Evolutionary conservation across 1,140 invertebrate genomes (phyloP).

Genomic region (Drosophila jambulina): DNA sequence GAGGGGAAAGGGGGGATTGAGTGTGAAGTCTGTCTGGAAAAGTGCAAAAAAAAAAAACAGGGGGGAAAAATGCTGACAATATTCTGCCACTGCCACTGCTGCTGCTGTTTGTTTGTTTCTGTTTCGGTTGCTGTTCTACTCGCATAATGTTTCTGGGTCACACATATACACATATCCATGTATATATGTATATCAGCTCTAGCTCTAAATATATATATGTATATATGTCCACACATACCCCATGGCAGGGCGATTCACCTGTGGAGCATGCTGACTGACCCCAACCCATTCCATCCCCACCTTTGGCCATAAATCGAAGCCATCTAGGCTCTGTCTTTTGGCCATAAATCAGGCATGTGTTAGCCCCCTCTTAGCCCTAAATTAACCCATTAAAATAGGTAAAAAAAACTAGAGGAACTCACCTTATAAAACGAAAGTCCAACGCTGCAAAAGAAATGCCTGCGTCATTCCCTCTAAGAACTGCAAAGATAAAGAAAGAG

Average conservation of each 20-base stretch:
- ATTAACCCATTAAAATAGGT: neutral
- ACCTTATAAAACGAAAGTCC: constrained; percentile 85
- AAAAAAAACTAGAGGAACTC: constrained; percentile 20
- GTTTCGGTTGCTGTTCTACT: constrained; percentile 50
- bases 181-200: constrained; percentile 10
- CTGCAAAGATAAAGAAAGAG: constrained; percentile 55
- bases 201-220: constrained; percentile 11
- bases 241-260: constrained; percentile 21
- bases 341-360: neutral
- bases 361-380: neutral
- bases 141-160: constrained; percentile 80
- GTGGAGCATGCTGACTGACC: constrained; percentile 1
- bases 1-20: neutral
- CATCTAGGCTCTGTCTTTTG: neutral
- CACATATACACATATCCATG: constrained; percentile 28
- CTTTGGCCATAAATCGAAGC: constrained; percentile 30
- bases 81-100: constrained; percentile 43
- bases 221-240: constrained; percentile 25
- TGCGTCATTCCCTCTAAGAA: constrained; percentile 85
- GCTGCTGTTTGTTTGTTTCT: constrained; percentile 41
- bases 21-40: constrained; percentile 51
- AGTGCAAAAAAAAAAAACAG: constrained; percentile 36
- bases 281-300: neutral
- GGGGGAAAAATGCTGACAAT: constrained; percentile 66
- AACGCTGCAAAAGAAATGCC: constrained; percentile 85